Percentiles rank a stretch among this genome's conserved stretches.
Conservation (phyloP, 2,797 vertebrate genomes). For the Pseudochromis fuscus region DNA sequence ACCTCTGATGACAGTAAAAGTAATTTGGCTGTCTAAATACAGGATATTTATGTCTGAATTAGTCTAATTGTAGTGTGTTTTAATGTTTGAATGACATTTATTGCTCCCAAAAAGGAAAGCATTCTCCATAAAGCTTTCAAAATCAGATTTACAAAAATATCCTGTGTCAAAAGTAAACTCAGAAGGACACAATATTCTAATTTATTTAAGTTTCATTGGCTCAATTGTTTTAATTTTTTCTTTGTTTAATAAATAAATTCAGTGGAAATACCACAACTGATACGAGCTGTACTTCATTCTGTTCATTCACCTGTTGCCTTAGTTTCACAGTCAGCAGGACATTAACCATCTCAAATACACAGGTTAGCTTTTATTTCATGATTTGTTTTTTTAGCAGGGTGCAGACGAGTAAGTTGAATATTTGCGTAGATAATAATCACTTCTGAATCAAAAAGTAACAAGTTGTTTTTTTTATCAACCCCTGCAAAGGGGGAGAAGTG, state of each 20-base stretch:
- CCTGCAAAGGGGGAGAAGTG: slow-evolving; percentile 5
- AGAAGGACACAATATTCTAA: too few species aligned
- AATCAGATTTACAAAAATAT: too few species aligned
- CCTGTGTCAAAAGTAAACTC: too few species aligned
- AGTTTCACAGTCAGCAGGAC: not conserved
- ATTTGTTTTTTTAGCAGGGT: not conserved
- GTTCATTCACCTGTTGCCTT: not conserved
- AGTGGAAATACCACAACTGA: not conserved
- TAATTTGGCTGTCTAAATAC: too few species aligned
- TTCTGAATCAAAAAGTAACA: too few species aligned
- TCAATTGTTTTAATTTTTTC: not conserved
- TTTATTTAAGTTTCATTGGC: not conserved
- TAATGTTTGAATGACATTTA: too few species aligned
- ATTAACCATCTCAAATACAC: not conserved
- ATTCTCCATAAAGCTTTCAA: too few species aligned
- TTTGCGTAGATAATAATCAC: not conserved
- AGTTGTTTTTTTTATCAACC: not conserved
- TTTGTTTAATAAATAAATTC: not conserved
- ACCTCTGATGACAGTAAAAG: not conserved
- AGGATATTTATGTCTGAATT: too few species aligned
- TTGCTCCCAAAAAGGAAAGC: too few species aligned
- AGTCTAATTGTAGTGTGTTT: too few species aligned
- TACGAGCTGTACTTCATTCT: not conserved
- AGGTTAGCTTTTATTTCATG: not conserved
- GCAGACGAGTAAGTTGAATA: not conserved